phyloP scores from a whole-genome alignment of 2,113 vertebrate species.

The Rhodinocichla rosea region DNA sequence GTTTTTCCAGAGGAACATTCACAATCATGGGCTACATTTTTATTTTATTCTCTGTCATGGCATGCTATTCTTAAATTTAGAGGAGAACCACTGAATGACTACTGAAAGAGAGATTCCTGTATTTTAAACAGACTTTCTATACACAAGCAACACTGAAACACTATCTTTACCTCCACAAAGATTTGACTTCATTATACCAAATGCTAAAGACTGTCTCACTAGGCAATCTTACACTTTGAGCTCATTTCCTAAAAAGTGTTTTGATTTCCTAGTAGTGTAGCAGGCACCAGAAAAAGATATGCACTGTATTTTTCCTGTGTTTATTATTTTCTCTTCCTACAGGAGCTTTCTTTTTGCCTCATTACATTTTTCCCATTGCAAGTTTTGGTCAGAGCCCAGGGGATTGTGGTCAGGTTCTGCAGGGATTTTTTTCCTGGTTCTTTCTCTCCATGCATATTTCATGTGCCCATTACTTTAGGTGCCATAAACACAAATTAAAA shows the following conservation, averaged over 20 bases:
- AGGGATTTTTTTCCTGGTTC: constrained; percentile 8
- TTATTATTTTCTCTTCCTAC: neutral
- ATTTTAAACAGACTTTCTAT: neutral
- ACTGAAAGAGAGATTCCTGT: neutral
- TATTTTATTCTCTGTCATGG: neutral
- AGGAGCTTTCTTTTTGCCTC: neutral
- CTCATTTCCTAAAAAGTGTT: neutral
- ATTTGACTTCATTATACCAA: neutral
- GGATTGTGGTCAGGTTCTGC: neutral
- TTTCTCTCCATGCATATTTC: constrained; percentile 53
- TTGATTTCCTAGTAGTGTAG: neutral
- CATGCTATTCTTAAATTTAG: neutral
- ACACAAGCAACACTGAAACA: neutral
- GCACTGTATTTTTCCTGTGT: neutral
- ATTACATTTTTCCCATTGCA: neutral
- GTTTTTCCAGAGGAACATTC: neutral
- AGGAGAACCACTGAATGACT: neutral
- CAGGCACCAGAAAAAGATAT: neutral
- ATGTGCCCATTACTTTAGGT: constrained; percentile 62
- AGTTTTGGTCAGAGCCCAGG: neutral
- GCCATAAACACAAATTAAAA: constrained; percentile 70
- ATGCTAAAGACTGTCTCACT: neutral
- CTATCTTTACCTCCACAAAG: neutral
- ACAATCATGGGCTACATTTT: neutral
- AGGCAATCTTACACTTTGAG: neutral